Conservation (phyloP, 2,888 invertebrate genomes). For the Dimorphilus gyrociliatus region DNA sequence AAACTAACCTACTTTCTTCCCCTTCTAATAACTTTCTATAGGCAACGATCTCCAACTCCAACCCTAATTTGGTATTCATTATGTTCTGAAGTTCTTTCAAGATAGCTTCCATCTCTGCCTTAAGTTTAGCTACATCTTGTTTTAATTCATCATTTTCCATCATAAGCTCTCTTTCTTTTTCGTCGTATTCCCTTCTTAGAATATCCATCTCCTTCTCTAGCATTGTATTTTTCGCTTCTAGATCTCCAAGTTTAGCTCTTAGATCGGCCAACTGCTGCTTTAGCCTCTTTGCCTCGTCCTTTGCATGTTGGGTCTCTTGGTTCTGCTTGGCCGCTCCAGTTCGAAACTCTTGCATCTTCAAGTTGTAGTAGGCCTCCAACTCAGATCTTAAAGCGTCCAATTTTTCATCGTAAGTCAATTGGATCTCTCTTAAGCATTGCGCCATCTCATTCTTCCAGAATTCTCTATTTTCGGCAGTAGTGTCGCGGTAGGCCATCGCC, state of each 20-base stretch:
- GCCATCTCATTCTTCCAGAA: constrained; percentile 42
- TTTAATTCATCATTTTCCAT: constrained; percentile 24
- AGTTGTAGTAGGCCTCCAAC: constrained; percentile 41
- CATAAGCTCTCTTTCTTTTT: constrained; percentile 37
- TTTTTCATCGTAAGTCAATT: constrained; percentile 41
- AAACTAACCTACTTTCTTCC: constrained; percentile 41
- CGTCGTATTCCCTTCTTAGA: constrained; percentile 37
- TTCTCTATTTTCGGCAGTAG: constrained; percentile 40
- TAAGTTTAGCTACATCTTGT: constrained; percentile 24
- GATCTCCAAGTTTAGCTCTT: constrained; percentile 37
- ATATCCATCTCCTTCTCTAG: constrained; percentile 40
- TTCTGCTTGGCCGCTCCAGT: constrained; percentile 36
- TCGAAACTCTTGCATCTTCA: constrained; percentile 39
- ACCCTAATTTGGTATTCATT: constrained; percentile 38
- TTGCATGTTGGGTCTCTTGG: constrained; percentile 37
- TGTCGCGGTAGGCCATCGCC: constrained; percentile 39
- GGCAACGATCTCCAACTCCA: constrained; percentile 42
- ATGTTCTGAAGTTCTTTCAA: constrained; percentile 9
- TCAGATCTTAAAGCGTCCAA: constrained; percentile 37
- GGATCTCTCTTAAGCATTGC: constrained; percentile 40
- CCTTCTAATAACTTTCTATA: constrained; percentile 42
- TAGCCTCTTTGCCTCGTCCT: constrained; percentile 39
- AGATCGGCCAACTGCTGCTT: constrained; percentile 32
- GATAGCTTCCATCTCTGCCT: constrained; percentile 27
- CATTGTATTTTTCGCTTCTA: constrained; percentile 40